Evolutionary conservation across 2,113 vertebrate genomes (phyloP).

Genomic region (Anhinga anhinga): DNA sequence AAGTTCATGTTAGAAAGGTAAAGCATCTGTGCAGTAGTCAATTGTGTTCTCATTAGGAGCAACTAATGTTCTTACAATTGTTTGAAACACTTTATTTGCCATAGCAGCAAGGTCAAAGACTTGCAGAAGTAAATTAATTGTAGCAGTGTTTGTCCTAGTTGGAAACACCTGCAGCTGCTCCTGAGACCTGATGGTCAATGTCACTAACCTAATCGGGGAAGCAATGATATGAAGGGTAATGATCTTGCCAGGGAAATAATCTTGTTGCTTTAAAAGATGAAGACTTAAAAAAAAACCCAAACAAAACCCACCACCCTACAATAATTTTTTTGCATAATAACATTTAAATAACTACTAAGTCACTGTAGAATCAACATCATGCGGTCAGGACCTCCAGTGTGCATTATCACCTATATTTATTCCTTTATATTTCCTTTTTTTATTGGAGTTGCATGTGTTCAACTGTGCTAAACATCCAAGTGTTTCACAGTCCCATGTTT

Average conservation of each 20-base stretch:
- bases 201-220: constrained; percentile 9
- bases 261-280: background rate
- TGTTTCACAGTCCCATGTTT: background rate
- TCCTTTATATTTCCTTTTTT: background rate
- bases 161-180: constrained; percentile 20
- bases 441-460: background rate
- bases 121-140: constrained; percentile 36
- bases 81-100: constrained; percentile 43
- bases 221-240: background rate
- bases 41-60: constrained; percentile 38
- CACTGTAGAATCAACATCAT: background rate
- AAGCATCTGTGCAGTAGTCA: background rate
- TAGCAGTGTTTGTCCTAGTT: background rate
- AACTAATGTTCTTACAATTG: background rate
- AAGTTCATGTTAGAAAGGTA: background rate
- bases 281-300: background rate
- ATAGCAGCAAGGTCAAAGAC: constrained; percentile 21
- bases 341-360: background rate
- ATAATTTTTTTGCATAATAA: background rate
- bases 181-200: background rate
- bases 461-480: background rate
- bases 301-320: background rate
- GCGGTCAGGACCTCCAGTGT: background rate
- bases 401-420: background rate
- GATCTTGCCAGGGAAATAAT: background rate